phyloP scores from a whole-genome alignment of 1,140 invertebrate species.

The Drosophila subpulchrella region DNA sequence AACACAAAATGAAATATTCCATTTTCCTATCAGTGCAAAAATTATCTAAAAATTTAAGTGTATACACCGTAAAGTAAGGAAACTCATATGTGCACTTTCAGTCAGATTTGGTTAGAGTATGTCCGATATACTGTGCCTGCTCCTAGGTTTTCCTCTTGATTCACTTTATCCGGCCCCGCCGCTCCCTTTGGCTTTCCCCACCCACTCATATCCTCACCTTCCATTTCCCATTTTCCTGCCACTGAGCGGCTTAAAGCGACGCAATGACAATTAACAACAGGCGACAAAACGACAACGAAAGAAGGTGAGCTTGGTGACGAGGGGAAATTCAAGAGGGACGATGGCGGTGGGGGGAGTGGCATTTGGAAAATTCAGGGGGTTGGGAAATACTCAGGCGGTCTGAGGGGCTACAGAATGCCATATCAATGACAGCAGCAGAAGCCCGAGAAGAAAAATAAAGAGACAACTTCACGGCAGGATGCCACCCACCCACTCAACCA shows the following conservation, averaged over 20 bases:
- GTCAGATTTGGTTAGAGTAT: too few species aligned
- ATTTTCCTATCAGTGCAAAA: too few species aligned
- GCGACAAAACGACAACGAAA: conserved; percentile 60
- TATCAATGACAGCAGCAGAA: conserved; percentile 67
- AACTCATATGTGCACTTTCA: too few species aligned
- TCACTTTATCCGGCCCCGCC: conserved; percentile 6
- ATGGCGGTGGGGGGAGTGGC: neutral
- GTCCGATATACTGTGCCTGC: conserved; percentile 23
- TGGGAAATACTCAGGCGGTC: neutral
- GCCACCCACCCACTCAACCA: neutral
- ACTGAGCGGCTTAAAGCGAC: conserved; percentile 73
- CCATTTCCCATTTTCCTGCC: conserved; percentile 24
- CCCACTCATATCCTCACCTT: neutral
- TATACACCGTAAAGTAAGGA: too few species aligned
- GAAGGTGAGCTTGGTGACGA: conserved; percentile 9
- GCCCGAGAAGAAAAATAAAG: conserved; percentile 15
- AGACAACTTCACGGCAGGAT: conserved; percentile 24
- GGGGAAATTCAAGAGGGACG: neutral
- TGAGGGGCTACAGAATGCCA: conserved; percentile 34
- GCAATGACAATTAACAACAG: conserved; percentile 81
- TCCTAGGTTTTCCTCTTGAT: conserved; percentile 22
- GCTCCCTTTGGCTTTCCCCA: neutral
- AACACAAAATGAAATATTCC: too few species aligned
- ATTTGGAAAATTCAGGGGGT: neutral
- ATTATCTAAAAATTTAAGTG: neutral